These are phyloP conservation scores for Onychomys leucogaster DNA, from an alignment of 2,797 vertebrate species.

Conservation along the genomic window DNA sequence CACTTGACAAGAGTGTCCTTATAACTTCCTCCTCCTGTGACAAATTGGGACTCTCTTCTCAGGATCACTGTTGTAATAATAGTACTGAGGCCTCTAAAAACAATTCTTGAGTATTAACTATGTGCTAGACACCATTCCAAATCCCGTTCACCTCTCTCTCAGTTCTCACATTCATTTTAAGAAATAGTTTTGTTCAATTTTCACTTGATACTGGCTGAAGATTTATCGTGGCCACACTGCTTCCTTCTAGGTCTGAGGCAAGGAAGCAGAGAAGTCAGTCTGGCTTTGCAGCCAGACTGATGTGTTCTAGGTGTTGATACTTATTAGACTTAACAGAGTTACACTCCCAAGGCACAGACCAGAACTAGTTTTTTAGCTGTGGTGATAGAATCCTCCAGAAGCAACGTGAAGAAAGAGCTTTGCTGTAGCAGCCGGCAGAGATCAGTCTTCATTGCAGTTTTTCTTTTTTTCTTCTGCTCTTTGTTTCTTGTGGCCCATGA, in stretches of 20 bases:
- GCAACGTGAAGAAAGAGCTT: not conserved
- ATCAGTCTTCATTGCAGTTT: not conserved
- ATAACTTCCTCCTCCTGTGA: not conserved
- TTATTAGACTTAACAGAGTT: not conserved
- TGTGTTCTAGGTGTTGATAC: not conserved
- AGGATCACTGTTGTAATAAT: not conserved
- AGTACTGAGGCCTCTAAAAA: not conserved
- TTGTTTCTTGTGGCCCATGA: slow-evolving; percentile 23
- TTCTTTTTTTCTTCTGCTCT: not conserved
- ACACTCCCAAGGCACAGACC: not conserved
- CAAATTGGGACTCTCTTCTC: not conserved
- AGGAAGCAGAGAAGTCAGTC: not conserved
- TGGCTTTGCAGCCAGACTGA: not conserved
- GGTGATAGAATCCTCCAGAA: not conserved
- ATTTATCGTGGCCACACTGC: rapidly evolving
- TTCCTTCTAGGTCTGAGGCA: not conserved
- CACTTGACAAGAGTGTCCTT: rapidly evolving
- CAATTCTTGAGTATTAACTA: not conserved
- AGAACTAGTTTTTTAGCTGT: not conserved
- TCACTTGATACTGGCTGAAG: not conserved
- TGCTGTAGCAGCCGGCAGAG: not conserved
- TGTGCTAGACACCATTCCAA: not conserved
- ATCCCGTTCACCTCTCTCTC: not conserved
- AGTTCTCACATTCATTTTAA: not conserved
- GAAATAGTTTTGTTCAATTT: not conserved